phyloP scores from a whole-genome alignment of 2,113 vertebrate species.

The Petromus typicus region DNA sequence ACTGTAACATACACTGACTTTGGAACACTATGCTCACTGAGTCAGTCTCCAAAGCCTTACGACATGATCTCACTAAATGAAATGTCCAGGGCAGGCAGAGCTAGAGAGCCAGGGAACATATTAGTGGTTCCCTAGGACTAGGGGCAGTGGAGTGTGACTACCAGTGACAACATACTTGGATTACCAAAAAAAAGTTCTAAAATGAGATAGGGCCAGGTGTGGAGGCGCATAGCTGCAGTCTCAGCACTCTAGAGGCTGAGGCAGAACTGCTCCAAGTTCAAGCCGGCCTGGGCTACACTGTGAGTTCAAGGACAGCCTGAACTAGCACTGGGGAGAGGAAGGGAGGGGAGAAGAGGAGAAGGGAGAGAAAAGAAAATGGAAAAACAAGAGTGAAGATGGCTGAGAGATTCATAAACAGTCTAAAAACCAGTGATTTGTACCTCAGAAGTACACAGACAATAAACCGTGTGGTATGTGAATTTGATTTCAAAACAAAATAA shows the following conservation, averaged over 20 bases:
- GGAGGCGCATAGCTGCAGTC: background rate
- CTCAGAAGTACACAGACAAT: no score
- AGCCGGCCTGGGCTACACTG: no score
- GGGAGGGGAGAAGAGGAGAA: no score
- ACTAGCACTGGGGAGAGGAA: no score
- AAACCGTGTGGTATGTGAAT: no score
- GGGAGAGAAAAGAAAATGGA: no score
- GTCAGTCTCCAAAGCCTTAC: background rate
- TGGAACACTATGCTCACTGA: background rate
- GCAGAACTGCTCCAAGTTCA: background rate
- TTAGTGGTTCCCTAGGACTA: background rate
- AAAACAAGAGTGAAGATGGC: no score
- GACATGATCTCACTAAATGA: background rate
- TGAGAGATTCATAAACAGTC: no score
- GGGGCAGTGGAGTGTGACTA: background rate
- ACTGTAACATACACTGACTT: background rate
- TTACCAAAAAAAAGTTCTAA: background rate
- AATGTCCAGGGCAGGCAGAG: background rate
- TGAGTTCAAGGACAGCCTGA: no score
- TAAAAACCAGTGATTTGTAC: no score
- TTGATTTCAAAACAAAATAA: no score
- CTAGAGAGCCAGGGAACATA: background rate
- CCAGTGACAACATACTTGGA: background rate
- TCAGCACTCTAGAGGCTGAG: background rate
- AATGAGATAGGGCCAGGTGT: background rate